Conservation (phyloP, 2,888 invertebrate genomes). For the Anaspis maculata region DNA sequence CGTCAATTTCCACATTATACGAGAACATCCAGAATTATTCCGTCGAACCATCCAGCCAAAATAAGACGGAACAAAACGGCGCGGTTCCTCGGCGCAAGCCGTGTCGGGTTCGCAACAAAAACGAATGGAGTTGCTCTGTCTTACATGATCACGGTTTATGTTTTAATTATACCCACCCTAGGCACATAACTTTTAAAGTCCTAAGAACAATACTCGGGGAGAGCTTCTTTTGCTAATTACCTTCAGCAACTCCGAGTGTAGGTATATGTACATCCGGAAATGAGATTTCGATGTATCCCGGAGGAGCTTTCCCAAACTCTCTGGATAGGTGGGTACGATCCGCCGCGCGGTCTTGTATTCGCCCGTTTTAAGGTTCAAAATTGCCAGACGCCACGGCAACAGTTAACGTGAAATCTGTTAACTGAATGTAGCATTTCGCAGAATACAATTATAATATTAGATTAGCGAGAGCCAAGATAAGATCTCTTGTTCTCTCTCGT, state of each 20-base stretch:
- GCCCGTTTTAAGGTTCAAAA: slow-evolving; percentile 23
- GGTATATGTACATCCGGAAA: slow-evolving; percentile 37
- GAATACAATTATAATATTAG: slow-evolving; percentile 47
- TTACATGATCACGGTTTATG: too few species aligned
- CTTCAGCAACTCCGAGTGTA: slow-evolving; percentile 28
- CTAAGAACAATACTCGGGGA: slow-evolving; percentile 26
- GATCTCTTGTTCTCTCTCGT: slow-evolving; percentile 30
- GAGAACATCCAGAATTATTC: too few species aligned
- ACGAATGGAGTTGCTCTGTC: too few species aligned
- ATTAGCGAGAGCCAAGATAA: slow-evolving; percentile 39
- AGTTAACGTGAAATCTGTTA: slow-evolving; percentile 43
- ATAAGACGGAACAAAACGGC: too few species aligned
- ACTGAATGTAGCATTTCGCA: slow-evolving; percentile 43
- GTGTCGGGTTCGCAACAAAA: too few species aligned
- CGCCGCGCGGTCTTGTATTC: slow-evolving; percentile 17
- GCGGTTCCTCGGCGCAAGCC: too few species aligned
- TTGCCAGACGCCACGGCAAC: slow-evolving; percentile 30
- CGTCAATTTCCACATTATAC: too few species aligned
- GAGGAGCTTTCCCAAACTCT: slow-evolving; percentile 36
- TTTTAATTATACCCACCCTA: slow-evolving; percentile 10
- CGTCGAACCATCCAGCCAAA: too few species aligned
- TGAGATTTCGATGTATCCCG: slow-evolving; percentile 45
- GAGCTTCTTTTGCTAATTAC: slow-evolving; percentile 39
- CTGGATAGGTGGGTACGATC: slow-evolving; percentile 14
- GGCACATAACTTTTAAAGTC: slow-evolving; percentile 15